A percentile compares a stretch with the other conserved stretches of the same genome.
These are phyloP conservation scores for Serrognathus titanus DNA, from an alignment of 2,888 invertebrate species.

Conservation along the genomic window DNA sequence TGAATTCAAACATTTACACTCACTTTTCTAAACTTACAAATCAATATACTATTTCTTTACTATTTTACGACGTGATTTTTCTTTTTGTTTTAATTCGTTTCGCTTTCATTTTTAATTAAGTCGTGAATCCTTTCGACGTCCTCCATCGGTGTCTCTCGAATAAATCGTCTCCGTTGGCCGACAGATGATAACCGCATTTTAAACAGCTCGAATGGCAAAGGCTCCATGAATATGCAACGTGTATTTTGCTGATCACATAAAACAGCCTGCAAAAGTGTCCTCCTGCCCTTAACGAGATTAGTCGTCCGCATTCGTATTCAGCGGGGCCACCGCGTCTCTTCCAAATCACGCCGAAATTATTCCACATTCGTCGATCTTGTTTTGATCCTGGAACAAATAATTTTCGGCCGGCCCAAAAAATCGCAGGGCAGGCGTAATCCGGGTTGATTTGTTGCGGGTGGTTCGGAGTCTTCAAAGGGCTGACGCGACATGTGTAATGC, in stretches of 20 bases:
- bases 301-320: slow-evolving; percentile 35
- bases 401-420: background rate
- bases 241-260: slow-evolving; percentile 41
- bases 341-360: background rate
- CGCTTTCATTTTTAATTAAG: no score
- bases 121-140: no score
- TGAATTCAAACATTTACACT: no score
- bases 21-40: no score
- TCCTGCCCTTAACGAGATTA: slow-evolving; percentile 35
- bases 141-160: no score
- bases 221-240: slow-evolving; percentile 40
- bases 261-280: slow-evolving; percentile 36
- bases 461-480: background rate
- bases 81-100: no score
- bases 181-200: no score
- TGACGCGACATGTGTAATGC: slow-evolving; percentile 44
- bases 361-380: background rate
- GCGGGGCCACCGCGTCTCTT: slow-evolving; percentile 7
- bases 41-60: no score
- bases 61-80: no score
- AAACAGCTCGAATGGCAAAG: no score
- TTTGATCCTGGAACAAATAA: background rate
- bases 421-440: background rate
- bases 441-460: background rate
- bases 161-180: no score